Evolutionary conservation across 2,797 vertebrate genomes (phyloP).

Genomic region (Hyperoplus lanceolatus): DNA sequence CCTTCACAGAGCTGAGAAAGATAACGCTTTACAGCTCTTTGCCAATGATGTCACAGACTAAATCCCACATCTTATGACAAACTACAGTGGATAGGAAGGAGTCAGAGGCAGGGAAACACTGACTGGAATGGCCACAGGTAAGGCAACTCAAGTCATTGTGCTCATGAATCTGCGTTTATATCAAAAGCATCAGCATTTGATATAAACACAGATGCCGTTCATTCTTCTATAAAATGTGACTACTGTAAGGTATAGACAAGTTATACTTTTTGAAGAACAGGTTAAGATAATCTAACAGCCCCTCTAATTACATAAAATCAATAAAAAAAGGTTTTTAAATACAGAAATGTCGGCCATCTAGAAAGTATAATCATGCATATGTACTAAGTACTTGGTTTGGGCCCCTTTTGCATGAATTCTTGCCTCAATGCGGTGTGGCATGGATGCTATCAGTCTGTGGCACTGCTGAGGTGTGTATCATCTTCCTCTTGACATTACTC

Average conservation of each 20-base stretch:
- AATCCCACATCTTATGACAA: conserved; percentile 61
- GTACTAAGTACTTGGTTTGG: too few species aligned
- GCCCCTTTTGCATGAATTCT: too few species aligned
- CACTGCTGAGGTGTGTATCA: too few species aligned
- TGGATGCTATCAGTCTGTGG: too few species aligned
- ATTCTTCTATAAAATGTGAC: conserved; percentile 6
- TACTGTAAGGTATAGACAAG: conserved; percentile 1
- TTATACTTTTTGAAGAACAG: conserved; percentile 44
- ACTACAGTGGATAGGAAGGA: conserved; percentile 34
- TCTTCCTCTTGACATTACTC: too few species aligned
- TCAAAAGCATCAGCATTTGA: conserved; percentile 16
- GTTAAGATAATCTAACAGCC: conserved; percentile 38
- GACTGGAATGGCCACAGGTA: conserved; percentile 35
- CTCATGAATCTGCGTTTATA: conserved; percentile 6
- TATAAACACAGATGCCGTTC: conserved; percentile 5
- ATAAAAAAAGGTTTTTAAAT: too few species aligned
- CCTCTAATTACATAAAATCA: not conserved
- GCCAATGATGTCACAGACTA: conserved; percentile 41
- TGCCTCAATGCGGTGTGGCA: too few species aligned
- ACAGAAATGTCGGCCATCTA: too few species aligned
- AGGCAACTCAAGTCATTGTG: conserved; percentile 25
- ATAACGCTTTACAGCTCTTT: conserved; percentile 58
- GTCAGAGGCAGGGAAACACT: conserved; percentile 27
- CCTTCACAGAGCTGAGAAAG: conserved; percentile 67
- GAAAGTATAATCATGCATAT: too few species aligned